These are phyloP conservation scores for Eubasilissa regina DNA, from an alignment of 1,140 invertebrate species.

Conservation along the genomic window DNA sequence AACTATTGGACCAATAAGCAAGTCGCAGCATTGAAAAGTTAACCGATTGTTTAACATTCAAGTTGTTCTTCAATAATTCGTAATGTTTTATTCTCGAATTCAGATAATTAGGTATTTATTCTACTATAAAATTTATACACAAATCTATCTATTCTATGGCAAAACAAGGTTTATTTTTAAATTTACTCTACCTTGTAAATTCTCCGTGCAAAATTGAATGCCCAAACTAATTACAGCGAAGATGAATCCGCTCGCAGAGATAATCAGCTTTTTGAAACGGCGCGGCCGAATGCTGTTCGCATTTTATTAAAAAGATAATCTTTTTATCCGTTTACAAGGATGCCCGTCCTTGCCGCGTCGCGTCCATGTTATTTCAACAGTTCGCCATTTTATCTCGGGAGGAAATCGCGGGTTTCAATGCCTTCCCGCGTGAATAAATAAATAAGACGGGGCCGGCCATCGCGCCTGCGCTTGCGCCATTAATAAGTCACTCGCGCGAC, in stretches of 20 bases:
- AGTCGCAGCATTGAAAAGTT: no score
- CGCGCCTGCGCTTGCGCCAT: constrained; percentile 31
- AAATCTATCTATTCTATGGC: no score
- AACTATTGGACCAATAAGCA: no score
- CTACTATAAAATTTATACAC: no score
- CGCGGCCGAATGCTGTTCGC: not conserved
- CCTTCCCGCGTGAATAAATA: constrained; percentile 43
- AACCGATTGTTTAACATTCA: no score
- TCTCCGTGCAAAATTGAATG: not conserved
- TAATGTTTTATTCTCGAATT: no score
- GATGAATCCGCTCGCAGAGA: not conserved
- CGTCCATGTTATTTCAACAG: constrained; percentile 5
- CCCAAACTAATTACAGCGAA: constrained; percentile 22
- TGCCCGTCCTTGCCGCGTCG: not conserved
- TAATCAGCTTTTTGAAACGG: constrained; percentile 7
- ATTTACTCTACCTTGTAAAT: no score
- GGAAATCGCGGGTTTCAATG: constrained; percentile 55
- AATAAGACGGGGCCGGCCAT: constrained; percentile 44
- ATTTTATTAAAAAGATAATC: constrained; percentile 37
- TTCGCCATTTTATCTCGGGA: constrained; percentile 37
- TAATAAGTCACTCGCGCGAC: constrained; percentile 51
- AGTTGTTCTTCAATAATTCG: no score
- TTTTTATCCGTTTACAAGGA: constrained; percentile 16
- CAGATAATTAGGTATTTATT: no score
- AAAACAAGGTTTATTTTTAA: no score